These are phyloP conservation scores for Petromus typicus DNA, from an alignment of 2,113 vertebrate species.

Conservation along the genomic window DNA sequence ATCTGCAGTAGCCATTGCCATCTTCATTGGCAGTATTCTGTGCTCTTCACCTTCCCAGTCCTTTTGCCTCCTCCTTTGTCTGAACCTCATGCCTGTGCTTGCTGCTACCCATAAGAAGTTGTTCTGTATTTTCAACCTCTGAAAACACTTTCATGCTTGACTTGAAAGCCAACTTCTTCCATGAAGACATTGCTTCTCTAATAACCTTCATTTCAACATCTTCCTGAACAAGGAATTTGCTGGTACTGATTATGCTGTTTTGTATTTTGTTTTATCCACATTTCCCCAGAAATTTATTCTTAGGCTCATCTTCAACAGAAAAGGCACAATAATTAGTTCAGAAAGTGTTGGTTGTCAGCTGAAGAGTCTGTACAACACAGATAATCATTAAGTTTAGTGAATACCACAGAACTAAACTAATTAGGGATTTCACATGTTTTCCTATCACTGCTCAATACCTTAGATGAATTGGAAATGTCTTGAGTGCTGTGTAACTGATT, in stretches of 20 bases:
- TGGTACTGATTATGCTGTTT: not conserved
- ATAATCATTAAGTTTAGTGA: not conserved
- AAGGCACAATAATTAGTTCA: not conserved
- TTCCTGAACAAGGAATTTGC: not conserved
- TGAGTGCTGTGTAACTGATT: not conserved
- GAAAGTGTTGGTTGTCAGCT: not conserved
- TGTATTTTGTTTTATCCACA: not conserved
- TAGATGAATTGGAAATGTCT: not conserved
- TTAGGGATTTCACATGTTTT: not conserved
- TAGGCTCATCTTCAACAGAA: not conserved
- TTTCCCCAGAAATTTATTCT: not conserved
- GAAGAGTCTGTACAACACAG: not conserved
- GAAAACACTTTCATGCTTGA: not conserved
- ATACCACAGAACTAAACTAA: not conserved
- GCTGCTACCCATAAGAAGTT: not conserved
- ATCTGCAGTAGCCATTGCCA: not conserved
- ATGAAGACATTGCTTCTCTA: not conserved
- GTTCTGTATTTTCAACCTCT: accelerated
- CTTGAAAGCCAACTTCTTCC: not conserved
- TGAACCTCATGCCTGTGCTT: too few relatives aligned
- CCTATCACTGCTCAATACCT: not conserved
- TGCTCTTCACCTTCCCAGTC: not conserved
- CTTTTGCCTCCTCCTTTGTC: not conserved
- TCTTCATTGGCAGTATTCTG: not conserved
- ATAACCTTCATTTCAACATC: not conserved